These are phyloP conservation scores for Eubasilissa splendida DNA, from an alignment of 2,888 invertebrate genomes.

Conservation along the genomic window DNA sequence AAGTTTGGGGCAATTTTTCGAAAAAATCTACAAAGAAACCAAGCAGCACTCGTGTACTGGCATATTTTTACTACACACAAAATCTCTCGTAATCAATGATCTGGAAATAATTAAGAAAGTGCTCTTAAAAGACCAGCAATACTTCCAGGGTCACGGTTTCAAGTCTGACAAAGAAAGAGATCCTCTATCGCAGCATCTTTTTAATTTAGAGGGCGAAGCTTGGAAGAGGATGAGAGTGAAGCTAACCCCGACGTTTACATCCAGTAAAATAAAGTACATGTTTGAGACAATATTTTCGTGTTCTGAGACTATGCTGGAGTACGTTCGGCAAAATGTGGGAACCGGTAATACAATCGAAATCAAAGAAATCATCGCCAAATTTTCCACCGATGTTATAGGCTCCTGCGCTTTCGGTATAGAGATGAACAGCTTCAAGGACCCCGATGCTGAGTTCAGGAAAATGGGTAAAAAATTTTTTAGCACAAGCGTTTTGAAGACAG, in stretches of 20 bases:
- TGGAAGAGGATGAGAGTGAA: slow-evolving; percentile 63
- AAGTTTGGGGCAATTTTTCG: background rate
- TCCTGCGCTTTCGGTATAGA: slow-evolving; percentile 70
- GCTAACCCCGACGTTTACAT: slow-evolving; percentile 61
- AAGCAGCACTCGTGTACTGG: slow-evolving; percentile 16
- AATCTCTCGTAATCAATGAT: slow-evolving; percentile 37
- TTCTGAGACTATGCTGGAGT: slow-evolving; percentile 46
- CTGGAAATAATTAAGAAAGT: slow-evolving; percentile 44
- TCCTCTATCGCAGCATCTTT: slow-evolving; percentile 44
- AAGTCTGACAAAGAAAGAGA: slow-evolving; percentile 32
- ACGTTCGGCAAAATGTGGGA: slow-evolving; percentile 41
- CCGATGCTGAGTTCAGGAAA: slow-evolving; percentile 63
- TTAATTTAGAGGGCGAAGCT: slow-evolving; percentile 59
- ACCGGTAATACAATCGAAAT: slow-evolving; percentile 55
- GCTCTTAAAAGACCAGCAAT: slow-evolving; percentile 39
- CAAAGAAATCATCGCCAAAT: slow-evolving; percentile 65
- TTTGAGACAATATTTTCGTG: slow-evolving; percentile 59
- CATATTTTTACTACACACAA: background rate
- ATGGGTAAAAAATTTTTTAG: slow-evolving; percentile 52
- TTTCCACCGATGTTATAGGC: slow-evolving; percentile 70
- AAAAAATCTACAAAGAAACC: slow-evolving; percentile 11
- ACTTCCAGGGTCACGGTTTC: slow-evolving; percentile 48
- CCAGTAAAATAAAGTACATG: slow-evolving; percentile 60
- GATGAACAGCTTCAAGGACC: slow-evolving; percentile 65
- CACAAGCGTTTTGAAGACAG: background rate